Conservation (phyloP, 53 echinoderm and acorn worm genomes). For the Stichopus horrens region DNA sequence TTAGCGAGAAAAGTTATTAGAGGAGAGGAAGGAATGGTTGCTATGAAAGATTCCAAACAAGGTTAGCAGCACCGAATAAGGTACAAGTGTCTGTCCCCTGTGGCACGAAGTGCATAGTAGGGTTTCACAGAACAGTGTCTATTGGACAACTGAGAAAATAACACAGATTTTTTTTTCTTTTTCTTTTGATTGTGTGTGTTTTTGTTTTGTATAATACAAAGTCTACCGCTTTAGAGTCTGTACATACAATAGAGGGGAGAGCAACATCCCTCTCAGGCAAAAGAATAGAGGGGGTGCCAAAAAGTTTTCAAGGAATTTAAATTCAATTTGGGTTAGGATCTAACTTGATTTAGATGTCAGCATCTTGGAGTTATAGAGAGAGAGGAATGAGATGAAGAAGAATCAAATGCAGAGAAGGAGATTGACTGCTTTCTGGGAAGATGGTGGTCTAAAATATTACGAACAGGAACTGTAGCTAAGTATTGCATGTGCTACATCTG, state of each 20-base stretch:
- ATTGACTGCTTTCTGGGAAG: too few relatives aligned
- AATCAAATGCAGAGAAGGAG: too few relatives aligned
- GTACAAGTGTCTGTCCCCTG: not conserved
- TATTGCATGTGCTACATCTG: too few relatives aligned
- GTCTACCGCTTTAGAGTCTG: not conserved
- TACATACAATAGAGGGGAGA: not conserved
- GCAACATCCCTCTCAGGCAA: not conserved
- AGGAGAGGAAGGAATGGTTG: not conserved
- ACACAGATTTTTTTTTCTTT: not conserved
- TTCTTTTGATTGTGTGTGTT: not conserved
- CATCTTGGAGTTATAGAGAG: not conserved
- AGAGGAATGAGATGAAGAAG: too few relatives aligned
- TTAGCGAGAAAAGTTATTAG: not conserved
- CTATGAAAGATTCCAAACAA: slow-evolving; percentile 1
- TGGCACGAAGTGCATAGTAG: not conserved
- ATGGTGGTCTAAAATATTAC: too few relatives aligned
- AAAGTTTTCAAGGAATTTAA: not conserved
- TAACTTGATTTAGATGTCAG: slow-evolving; percentile 1
- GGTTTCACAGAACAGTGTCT: slow-evolving; percentile 1
- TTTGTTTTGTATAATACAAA: too few relatives aligned
- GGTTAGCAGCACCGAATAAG: not conserved
- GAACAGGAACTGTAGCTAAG: too few relatives aligned
- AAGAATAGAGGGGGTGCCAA: not conserved
- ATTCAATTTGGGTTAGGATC: not conserved
- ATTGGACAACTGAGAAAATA: not conserved